Percentiles rank a stretch among this genome's conserved stretches.
Conservation (phyloP, 2,113 vertebrate genomes). For the Rynchops niger region DNA sequence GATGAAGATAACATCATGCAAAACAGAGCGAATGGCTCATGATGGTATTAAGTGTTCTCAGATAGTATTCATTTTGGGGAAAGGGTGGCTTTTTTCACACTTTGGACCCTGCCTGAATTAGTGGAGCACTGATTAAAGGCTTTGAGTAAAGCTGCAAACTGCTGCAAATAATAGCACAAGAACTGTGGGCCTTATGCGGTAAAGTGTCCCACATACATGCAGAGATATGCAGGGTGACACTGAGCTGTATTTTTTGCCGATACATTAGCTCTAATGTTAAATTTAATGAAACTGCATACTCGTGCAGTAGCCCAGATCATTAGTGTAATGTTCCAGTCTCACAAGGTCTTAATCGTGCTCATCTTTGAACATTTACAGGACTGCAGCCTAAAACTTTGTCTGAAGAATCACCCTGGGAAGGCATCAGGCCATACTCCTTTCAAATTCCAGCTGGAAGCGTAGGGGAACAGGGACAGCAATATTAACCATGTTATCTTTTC, state of each 20-base stretch:
- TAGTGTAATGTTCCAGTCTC: not conserved
- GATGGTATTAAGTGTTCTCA: not conserved
- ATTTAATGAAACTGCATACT: not conserved
- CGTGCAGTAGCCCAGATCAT: not conserved
- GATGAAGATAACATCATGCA: conserved; percentile 31
- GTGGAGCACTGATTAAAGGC: not conserved
- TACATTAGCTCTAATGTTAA: not conserved
- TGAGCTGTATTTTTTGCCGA: not conserved
- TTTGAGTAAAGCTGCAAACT: not conserved
- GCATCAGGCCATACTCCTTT: not conserved
- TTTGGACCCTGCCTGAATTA: not conserved
- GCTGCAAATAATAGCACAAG: not conserved
- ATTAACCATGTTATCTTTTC: not conserved
- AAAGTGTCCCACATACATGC: not conserved
- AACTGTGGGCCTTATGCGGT: not conserved
- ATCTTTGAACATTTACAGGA: not conserved
- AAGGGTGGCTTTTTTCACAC: not conserved
- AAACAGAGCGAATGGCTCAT: not conserved
- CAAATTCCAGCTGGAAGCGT: not conserved
- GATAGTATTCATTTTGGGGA: not conserved
- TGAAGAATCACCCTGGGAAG: not conserved
- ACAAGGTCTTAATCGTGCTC: not conserved
- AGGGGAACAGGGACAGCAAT: not conserved
- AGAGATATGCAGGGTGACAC: not conserved
- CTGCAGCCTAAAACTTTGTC: not conserved